Base-by-base conservation (phyloP, 2,888 invertebrate genomes). In the Hedya salicella region DNA sequence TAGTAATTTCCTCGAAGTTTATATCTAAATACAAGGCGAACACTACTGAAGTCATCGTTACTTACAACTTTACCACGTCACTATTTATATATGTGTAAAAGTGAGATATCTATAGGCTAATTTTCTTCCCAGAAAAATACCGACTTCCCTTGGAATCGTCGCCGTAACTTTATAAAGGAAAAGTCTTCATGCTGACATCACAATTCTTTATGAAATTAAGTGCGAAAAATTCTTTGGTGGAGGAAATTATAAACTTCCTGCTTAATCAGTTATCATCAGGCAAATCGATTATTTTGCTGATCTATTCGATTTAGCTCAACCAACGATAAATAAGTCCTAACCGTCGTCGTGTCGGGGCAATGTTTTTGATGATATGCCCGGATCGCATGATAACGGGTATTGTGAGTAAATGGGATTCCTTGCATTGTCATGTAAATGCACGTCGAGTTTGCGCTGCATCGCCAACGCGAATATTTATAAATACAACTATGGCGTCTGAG, bases 1-100 rank as follows among this genome's bases (percentile, higher is more conserved):
- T 73, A 74, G 71, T 79, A 82, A 82, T 79, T 78, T 75, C 75
- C 73, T 75, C 73, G 50, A 71, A 75, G 73, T 72, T 71, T 73
- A 36, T 36, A 11, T 2, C 32, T 9, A 11, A 32, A 0, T 19
- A 46, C 9, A 19, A 13, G 44, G 44, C 19, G 44, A 19, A 46
- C 13, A 21, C 21, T 11, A 21, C 21, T 21, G 1, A 32, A 48
- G 11, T 48, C 21, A 48, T 21, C n/a, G 6, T 21, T 21, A 44
- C 19, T n/a, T n/a, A 21, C 21, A 48, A 48, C 6, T 21, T 11
- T 5, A 48, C 21, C 21, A n/a, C 21, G 0, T 9, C 5, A 32
- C 6, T 32, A 32, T n/a, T n/a, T n/a, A n/a, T n/a, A n/a, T n/a
- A n/a, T n/a, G n/a, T n/a, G n/a, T n/a, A n/a, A n/a, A n/a, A n/a